These are phyloP conservation scores for Petrolisthes manimaculis DNA, from an alignment of 2,888 invertebrate genomes.

Conservation along the genomic window DNA sequence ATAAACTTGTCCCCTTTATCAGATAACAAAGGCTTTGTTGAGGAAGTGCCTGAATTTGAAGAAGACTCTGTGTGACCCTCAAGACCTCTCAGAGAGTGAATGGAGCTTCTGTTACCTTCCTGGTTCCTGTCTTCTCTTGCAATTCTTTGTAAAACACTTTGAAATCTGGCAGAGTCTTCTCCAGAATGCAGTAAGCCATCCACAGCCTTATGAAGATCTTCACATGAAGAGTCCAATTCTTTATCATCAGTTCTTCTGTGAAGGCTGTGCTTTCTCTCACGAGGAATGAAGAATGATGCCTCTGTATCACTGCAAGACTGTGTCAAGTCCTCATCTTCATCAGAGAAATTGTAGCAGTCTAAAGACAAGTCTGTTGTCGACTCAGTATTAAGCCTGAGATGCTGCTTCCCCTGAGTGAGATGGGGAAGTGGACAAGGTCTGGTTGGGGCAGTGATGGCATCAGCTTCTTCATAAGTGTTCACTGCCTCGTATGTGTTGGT, in stretches of 20 bases:
- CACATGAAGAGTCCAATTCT: conserved; percentile 2
- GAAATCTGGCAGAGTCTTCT: not conserved
- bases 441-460: not conserved
- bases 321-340: conserved; percentile 43
- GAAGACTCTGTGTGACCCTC: conserved; percentile 27
- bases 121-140: conserved; percentile 16
- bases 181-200: not conserved
- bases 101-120: not conserved
- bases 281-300: conserved; percentile 57
- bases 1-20: conserved; percentile 15
- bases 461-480: conserved; percentile 38
- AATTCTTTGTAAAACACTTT: not conserved
- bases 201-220: conserved; percentile 27
- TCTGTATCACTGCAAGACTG: conserved; percentile 55
- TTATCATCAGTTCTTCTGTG: not conserved
- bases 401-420: conserved; percentile 11
- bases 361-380: conserved; percentile 49
- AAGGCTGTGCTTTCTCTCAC: conserved; percentile 12
- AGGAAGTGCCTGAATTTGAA: conserved; percentile 27
- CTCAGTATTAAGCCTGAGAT: conserved; percentile 51
- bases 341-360: conserved; percentile 41
- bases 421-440: not conserved
- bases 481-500: conserved; percentile 50
- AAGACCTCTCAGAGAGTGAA: conserved; percentile 10
- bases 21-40: conserved; percentile 19